Conservation (phyloP, 2,113 vertebrate genomes). For the Isurus oxyrinchus region DNA sequence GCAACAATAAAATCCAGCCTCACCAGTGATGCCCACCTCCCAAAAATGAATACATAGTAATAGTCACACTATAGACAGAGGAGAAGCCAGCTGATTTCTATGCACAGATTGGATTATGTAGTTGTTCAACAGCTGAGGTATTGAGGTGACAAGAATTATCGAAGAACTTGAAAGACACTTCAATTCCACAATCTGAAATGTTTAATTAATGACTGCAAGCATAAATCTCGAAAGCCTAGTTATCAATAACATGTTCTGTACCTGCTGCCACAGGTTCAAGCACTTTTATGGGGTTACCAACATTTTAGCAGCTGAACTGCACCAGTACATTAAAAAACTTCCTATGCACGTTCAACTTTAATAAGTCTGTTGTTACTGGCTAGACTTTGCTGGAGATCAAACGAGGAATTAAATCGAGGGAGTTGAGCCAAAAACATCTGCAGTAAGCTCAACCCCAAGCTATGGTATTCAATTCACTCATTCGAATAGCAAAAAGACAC, state of each 20-base stretch:
- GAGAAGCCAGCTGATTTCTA: background rate
- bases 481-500: conserved; percentile 43
- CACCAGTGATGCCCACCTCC: background rate
- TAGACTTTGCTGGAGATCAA: conserved; percentile 55
- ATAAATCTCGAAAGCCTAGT: background rate
- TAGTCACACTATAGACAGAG: background rate
- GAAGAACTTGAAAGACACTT: background rate
- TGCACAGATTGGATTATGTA: background rate
- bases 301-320: conserved; percentile 41
- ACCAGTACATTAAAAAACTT: conserved; percentile 59
- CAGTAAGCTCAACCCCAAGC: conserved; percentile 53
- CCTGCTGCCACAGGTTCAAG: background rate
- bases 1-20: background rate
- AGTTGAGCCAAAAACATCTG: conserved; percentile 59
- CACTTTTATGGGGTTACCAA: background rate
- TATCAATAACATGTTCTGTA: background rate
- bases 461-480: conserved; percentile 65
- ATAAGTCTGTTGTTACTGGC: conserved; percentile 68
- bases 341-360: conserved; percentile 63
- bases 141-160: background rate
- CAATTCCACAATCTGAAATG: background rate
- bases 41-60: background rate
- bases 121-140: background rate
- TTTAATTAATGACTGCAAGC: background rate
- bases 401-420: conserved; percentile 57